Percentiles rank a stretch among this genome's conserved stretches.
Conservation (phyloP, 1,140 invertebrate genomes). For the Tetramorium simillimum region DNA sequence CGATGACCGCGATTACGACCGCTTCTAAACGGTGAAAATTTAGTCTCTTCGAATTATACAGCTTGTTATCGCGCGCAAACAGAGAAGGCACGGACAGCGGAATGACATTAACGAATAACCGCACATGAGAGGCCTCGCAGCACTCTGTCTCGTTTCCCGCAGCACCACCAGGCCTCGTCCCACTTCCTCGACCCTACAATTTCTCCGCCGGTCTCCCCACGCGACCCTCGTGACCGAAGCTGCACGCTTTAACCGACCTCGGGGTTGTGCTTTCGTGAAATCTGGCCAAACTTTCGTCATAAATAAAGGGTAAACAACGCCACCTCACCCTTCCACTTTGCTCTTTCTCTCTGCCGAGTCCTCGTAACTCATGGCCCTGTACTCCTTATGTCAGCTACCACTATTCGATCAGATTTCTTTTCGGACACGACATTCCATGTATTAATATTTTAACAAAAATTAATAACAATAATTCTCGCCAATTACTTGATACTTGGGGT, state of each 20-base stretch:
- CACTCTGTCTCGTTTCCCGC: conserved; percentile 31
- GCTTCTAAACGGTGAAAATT: conserved; percentile 25
- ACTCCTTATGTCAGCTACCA: conserved; percentile 56
- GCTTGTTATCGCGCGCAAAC: conserved; percentile 70
- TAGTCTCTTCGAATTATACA: conserved; percentile 61
- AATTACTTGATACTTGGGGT: not conserved
- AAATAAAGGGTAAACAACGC: conserved; percentile 84
- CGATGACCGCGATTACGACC: not conserved
- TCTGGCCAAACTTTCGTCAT: conserved; percentile 84
- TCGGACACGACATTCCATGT: not conserved
- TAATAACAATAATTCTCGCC: not conserved
- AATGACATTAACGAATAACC: conserved; percentile 82
- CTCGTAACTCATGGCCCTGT: conserved; percentile 70
- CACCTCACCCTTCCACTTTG: conserved; percentile 44
- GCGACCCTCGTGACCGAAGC: conserved; percentile 62
- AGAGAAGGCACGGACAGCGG: conserved; percentile 58
- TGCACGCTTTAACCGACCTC: conserved; percentile 74
- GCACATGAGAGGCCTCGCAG: conserved; percentile 72
- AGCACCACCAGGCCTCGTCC: not conserved
- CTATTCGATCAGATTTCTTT: conserved; percentile 68
- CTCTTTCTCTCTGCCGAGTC: conserved; percentile 49
- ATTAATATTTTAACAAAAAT: conserved; percentile 2
- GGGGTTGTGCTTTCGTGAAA: conserved; percentile 79
- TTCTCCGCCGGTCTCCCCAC: conserved; percentile 35
- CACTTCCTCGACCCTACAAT: conserved; percentile 29